Evolutionary conservation across 2,113 vertebrate species (phyloP), one percentile per base, ranked within the genome.

Genomic region (Candoia aspera): DNA sequence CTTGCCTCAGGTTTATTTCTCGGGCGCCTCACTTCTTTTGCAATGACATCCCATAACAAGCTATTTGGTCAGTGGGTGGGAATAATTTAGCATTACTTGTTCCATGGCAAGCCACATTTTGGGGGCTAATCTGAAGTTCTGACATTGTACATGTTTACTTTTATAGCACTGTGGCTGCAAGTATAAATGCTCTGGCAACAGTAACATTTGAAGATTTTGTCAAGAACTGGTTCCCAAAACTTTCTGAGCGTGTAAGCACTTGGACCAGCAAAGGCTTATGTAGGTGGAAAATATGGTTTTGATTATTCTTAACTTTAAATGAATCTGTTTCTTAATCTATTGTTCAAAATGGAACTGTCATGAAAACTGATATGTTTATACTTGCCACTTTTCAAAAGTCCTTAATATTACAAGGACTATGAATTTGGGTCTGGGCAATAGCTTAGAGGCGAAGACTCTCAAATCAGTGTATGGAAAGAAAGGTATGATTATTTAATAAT

Each of bases 241-340:
- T 98, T 55, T 98, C 98, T 0, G 97, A 98, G 89, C 97, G 89
- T 93, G 94, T 93, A n/a, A 97, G 97, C 94, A 98, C 97, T 0
- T 98, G 98, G 98, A 98, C 97, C 96, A 98, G 98, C 97, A 98
- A 99, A 97, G 97, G 97, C 55, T 97, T 99, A 89, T 99, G 98
- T 99, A 97, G 92, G 98, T 98, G 97, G 60, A 94, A 49, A 0
- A 1, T 0, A 73, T 15, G n/a, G 53, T 49, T 21, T 21, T 85
- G 24, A n/a, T 73, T 9, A 11, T 84, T 89, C 10, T n/a, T 23
- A 12, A 64, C 2, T 87, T 4, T 62, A 91, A 85, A 46, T 2
- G 0, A 49, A 57, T 86, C 24, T 26, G 55, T 42, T 3, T 8
- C 49, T 54, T 94, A 53, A 58, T 8, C 54, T 73, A 1, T 8